phyloP scores from a whole-genome alignment of 2,888 invertebrate genomes.

The Scrobipalpa costella region DNA sequence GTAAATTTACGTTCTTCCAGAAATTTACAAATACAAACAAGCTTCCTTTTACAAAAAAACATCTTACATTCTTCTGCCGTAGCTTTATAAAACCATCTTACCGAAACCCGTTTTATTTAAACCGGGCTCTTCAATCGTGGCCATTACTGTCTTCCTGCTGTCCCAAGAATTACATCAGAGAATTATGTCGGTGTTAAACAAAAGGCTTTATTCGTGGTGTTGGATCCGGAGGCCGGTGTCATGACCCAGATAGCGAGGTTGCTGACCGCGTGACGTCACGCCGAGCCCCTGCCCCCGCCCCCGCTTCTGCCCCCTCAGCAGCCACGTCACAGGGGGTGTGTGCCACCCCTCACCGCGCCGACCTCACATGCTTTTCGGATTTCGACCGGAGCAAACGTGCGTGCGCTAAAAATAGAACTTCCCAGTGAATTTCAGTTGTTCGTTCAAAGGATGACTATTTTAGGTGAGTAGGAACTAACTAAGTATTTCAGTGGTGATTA shows the following conservation, averaged over 20 bases:
- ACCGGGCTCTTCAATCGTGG: slow-evolving; percentile 2
- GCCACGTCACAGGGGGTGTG: slow-evolving; percentile 59
- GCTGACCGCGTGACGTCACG: slow-evolving; percentile 78
- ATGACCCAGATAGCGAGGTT: slow-evolving; percentile 74
- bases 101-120: neutral
- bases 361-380: slow-evolving; percentile 69
- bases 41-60: too few relatives aligned
- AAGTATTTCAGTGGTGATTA: slow-evolving; percentile 26
- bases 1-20: too few relatives aligned
- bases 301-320: too few relatives aligned
- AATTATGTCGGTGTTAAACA: slow-evolving; percentile 39
- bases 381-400: slow-evolving; percentile 58
- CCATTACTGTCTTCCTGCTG: slow-evolving; percentile 20
- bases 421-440: slow-evolving; percentile 41
- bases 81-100: neutral
- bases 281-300: too few relatives aligned
- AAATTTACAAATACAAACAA: neutral
- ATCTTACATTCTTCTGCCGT: too few relatives aligned
- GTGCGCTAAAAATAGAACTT: slow-evolving; percentile 31
- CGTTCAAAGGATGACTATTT: slow-evolving; percentile 63
- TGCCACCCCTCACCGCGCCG: slow-evolving; percentile 40
- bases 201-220: slow-evolving; percentile 46
- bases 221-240: slow-evolving; percentile 64
- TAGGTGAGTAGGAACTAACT: too few relatives aligned
- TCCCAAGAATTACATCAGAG: slow-evolving; percentile 24